These are phyloP conservation scores for Leptatherina wallacei DNA, from an alignment of 2,797 vertebrate genomes.

Conservation along the genomic window DNA sequence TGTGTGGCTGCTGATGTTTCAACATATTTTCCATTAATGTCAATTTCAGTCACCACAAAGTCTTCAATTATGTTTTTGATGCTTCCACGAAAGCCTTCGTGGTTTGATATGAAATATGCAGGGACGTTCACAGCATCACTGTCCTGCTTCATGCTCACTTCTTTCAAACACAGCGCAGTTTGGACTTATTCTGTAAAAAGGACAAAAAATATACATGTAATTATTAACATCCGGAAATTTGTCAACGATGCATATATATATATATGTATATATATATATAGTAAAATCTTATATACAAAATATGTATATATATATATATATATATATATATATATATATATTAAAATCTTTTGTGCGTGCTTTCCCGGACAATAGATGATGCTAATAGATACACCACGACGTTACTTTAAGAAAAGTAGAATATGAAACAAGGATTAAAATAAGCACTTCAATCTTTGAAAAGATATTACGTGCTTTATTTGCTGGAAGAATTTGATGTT, in stretches of 20 bases:
- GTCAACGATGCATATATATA: too few relatives aligned
- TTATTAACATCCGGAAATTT: too few relatives aligned
- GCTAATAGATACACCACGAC: not conserved
- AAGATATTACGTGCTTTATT: not conserved
- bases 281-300: too few relatives aligned
- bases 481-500: not conserved
- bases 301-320: too few relatives aligned
- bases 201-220: not conserved
- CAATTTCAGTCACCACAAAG: conserved; percentile 92
- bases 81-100: conserved; percentile 88
- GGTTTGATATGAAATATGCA: conserved; percentile 79
- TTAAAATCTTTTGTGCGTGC: too few relatives aligned
- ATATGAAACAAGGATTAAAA: not conserved
- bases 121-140: conserved; percentile 59
- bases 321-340: too few relatives aligned
- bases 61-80: conserved; percentile 89
- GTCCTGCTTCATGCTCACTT: conserved; percentile 68
- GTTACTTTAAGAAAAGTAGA: not conserved
- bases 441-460: not conserved
- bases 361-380: too few relatives aligned
- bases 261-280: too few relatives aligned
- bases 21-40: conserved; percentile 72
- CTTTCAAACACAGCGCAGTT: conserved; percentile 21
- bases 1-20: conserved; percentile 35
- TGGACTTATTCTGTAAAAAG: not conserved